phyloP scores from a whole-genome alignment of 2,888 invertebrate genomes.

The Allacma fusca region DNA sequence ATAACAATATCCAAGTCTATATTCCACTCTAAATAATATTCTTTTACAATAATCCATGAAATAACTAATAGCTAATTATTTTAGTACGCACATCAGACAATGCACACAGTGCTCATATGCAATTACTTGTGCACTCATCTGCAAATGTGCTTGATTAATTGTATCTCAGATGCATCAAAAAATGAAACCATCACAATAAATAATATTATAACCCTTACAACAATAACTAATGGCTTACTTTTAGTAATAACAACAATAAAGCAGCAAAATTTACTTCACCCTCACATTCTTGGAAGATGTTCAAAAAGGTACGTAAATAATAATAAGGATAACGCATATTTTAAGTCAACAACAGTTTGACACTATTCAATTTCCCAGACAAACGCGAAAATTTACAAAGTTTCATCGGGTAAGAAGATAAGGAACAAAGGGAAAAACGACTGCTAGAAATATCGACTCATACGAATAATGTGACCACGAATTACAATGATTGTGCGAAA shows the following conservation, averaged over 20 bases:
- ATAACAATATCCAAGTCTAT: background rate
- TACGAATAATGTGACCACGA: background rate
- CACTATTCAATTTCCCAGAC: background rate
- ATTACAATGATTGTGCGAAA: background rate
- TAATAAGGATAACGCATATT: background rate
- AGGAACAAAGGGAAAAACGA: background rate
- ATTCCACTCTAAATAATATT: background rate
- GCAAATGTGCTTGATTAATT: background rate
- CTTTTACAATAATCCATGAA: background rate
- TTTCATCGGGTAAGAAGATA: background rate
- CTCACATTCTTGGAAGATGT: background rate
- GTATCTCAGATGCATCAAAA: constrained; percentile 2
- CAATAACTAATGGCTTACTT: background rate
- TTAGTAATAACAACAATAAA: constrained; percentile 7
- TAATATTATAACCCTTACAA: constrained; percentile 4
- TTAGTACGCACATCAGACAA: background rate
- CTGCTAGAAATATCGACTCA: background rate
- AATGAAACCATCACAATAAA: constrained; percentile 2
- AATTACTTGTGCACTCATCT: background rate
- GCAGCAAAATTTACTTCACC: background rate
- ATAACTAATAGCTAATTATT: background rate
- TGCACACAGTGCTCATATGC: constrained; percentile 4
- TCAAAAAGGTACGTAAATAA: background rate
- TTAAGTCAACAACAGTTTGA: background rate
- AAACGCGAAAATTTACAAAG: background rate